Evolutionary conservation across 2,113 vertebrate genomes (phyloP), one percentile per base, ranked within the genome.

Genomic region (Dasyurus viverrinus): DNA sequence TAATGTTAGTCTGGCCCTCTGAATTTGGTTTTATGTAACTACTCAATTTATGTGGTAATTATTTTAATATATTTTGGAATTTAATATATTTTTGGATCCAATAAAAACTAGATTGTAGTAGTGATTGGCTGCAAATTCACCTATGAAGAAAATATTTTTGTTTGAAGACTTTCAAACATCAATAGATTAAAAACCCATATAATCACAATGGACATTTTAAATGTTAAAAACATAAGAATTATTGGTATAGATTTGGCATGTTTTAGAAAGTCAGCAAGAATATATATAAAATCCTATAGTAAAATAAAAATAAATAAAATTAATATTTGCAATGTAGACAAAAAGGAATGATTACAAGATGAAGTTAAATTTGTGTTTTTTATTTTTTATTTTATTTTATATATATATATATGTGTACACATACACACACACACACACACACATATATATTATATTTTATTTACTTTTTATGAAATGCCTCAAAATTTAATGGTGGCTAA

Each of bases 181-280:
- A 23, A 23, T 89, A n/a, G 9, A 0, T 76, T 5, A 92, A 47
- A 94, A 96, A 91, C 91, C 22, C 50, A 95, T 95, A 96, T 84
- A 94, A 91, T 95, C 54, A 92, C 55, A 2, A 91, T 52, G 6
- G 84, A 48, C 95, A 92, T 26, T 89, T 76, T 48, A 91, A 91
- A 92, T 5, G 52, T 91, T 55, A 55, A 55, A 55, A 92, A 19
- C 4, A 55, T 92, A 92, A 26, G 92, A 54, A 9, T 94, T 0
- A 89, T 10, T 4, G 46, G 48, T 47, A 90, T 93, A n/a, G 0
- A 48, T 60, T 50, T 94, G 0, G 0, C 46, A 92, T 94, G 57
- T 47, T 42, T 3, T 76, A 94, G n/a, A 95, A 92, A 10, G 53
- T 89, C 47, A 93, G 4, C 12, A 89, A 94, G 90, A 55, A 0